These are phyloP conservation scores for Climacteris rufus DNA, from an alignment of 2,113 vertebrate genomes.

Conservation along the genomic window DNA sequence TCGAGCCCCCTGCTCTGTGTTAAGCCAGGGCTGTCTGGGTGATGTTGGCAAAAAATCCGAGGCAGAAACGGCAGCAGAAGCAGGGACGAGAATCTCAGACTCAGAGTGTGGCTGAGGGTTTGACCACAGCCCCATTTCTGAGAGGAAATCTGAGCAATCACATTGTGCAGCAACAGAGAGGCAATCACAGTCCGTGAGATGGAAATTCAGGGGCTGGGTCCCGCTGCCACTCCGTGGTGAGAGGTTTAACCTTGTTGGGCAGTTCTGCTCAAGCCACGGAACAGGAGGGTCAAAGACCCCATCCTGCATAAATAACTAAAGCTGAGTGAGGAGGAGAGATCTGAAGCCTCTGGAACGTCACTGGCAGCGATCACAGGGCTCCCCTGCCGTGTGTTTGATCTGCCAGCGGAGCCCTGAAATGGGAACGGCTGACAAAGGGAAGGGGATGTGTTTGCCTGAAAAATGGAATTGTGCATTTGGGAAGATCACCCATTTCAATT, in stretches of 20 bases:
- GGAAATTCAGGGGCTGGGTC: not conserved
- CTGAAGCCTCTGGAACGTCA: not conserved
- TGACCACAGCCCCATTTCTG: not conserved
- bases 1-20: not conserved
- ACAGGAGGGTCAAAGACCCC: not conserved
- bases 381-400: not conserved
- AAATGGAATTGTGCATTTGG: not conserved
- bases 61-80: not conserved
- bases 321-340: not conserved
- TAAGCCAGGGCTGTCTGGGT: not conserved
- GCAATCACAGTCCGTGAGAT: not conserved
- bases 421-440: not conserved
- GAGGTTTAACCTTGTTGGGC: not conserved
- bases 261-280: not conserved
- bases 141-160: not conserved
- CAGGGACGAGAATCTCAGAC: not conserved
- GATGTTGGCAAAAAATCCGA: not conserved
- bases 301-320: not conserved
- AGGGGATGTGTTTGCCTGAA: constrained; percentile 10
- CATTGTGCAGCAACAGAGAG: not conserved
- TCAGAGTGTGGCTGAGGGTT: not conserved
- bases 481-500: constrained; percentile 49
- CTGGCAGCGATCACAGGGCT: not conserved
- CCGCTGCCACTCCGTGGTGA: not conserved
- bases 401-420: not conserved